Conservation (phyloP, 2,888 invertebrate species). For the Argyra leucocephala region DNA sequence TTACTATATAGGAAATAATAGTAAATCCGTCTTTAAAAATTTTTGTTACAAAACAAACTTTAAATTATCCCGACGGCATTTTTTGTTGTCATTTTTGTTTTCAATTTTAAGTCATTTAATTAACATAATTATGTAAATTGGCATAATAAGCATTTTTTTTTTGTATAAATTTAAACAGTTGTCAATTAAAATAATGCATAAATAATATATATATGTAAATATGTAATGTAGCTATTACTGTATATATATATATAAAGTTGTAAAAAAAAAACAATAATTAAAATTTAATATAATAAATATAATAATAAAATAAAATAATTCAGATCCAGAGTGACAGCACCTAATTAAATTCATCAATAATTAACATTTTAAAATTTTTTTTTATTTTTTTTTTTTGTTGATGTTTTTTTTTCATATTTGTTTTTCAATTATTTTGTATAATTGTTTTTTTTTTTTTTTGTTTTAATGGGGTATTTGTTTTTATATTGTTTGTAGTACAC, state of each 20-base stretch:
- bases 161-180: background rate
- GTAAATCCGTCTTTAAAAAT: no score
- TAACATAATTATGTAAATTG: no score
- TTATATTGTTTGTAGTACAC: background rate
- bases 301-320: background rate
- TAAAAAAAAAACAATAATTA: background rate
- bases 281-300: background rate
- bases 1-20: no score
- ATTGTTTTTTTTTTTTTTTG: background rate
- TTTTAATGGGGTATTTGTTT: background rate
- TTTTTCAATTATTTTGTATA: background rate
- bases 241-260: background rate
- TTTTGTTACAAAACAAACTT: no score
- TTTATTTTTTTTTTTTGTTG: no score
- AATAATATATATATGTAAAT: no score
- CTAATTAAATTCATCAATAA: slow-evolving; percentile 1
- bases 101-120: no score
- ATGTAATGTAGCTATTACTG: no score
- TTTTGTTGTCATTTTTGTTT: no score
- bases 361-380: background rate
- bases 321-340: background rate
- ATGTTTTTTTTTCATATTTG: background rate
- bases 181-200: background rate
- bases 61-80: no score
- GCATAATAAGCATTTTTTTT: no score